A percentile compares a stretch with the other conserved stretches of the same genome.
Evolutionary conservation across 2,888 invertebrate species (phyloP).

Genomic region (Kuschelorhynchus macadamiae): DNA sequence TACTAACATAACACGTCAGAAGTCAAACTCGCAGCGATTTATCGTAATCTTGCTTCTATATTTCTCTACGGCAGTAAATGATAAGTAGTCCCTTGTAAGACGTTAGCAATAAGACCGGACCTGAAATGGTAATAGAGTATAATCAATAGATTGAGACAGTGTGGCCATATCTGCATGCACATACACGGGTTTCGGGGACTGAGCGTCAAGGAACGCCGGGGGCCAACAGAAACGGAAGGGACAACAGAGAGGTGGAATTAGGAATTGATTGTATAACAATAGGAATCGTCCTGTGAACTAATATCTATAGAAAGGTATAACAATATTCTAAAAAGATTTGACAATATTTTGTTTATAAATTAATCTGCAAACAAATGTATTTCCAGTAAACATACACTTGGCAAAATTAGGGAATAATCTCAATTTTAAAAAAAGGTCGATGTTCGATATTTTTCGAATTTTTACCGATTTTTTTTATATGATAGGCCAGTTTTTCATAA

Average conservation of each 20-base stretch:
- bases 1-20: too few relatives aligned
- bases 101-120: slow-evolving; percentile 37
- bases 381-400: background rate
- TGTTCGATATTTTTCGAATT: too few relatives aligned
- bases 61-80: background rate
- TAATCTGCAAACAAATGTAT: background rate
- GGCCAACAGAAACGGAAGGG: slow-evolving; percentile 62
- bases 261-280: slow-evolving; percentile 66
- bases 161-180: slow-evolving; percentile 66
- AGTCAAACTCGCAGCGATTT: too few relatives aligned
- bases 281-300: slow-evolving; percentile 14
- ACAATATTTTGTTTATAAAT: background rate
- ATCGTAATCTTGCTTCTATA: background rate
- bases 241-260: slow-evolving; percentile 64
- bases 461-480: too few relatives aligned
- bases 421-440: too few relatives aligned
- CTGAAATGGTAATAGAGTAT: slow-evolving; percentile 56
- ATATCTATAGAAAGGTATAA: too few relatives aligned
- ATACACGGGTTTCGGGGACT: slow-evolving; percentile 52
- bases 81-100: slow-evolving; percentile 10
- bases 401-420: too few relatives aligned
- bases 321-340: too few relatives aligned
- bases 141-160: slow-evolving; percentile 66
- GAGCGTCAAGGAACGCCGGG: slow-evolving; percentile 50
- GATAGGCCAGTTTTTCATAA: too few relatives aligned